A percentile compares a stretch with the other conserved stretches of the same genome.
phyloP scores from a whole-genome alignment of 2,797 vertebrate species.

The Coreius guichenoti region DNA sequence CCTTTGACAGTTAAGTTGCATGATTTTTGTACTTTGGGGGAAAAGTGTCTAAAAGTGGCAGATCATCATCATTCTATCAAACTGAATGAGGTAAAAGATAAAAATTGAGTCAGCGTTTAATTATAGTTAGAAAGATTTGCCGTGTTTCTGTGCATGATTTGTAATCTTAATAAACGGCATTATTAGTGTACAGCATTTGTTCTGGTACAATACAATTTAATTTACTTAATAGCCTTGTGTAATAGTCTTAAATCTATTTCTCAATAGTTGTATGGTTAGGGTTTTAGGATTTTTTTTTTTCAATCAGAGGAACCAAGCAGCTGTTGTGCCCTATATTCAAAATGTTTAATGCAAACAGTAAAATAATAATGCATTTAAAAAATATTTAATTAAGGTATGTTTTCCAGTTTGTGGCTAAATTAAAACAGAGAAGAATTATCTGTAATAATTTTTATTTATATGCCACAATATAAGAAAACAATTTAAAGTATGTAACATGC shows the following conservation, averaged over 20 bases:
- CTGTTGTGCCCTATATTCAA: background rate
- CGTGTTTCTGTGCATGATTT: constrained; percentile 12
- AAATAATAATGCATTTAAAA: background rate
- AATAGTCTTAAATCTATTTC: background rate
- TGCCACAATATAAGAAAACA: background rate
- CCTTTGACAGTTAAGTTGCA: background rate
- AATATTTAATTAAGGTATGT: background rate
- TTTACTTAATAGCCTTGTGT: constrained; percentile 1
- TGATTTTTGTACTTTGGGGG: background rate
- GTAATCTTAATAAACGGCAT: background rate
- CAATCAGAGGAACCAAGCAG: too few species aligned
- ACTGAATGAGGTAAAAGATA: background rate
- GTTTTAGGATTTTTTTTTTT: background rate
- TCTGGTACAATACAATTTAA: background rate
- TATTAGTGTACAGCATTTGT: background rate
- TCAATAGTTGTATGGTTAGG: background rate
- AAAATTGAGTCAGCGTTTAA: background rate
- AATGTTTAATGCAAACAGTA: background rate
- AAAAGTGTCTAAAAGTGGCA: background rate
- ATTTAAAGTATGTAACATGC: background rate
- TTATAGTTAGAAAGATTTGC: constrained; percentile 3
- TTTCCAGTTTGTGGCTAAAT: background rate
- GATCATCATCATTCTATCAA: background rate
- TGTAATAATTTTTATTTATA: background rate
- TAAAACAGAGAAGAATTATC: background rate